These are phyloP conservation scores for Pipistrellus pygmaeus DNA, from an alignment of 2,797 vertebrate species.

Conservation along the genomic window DNA sequence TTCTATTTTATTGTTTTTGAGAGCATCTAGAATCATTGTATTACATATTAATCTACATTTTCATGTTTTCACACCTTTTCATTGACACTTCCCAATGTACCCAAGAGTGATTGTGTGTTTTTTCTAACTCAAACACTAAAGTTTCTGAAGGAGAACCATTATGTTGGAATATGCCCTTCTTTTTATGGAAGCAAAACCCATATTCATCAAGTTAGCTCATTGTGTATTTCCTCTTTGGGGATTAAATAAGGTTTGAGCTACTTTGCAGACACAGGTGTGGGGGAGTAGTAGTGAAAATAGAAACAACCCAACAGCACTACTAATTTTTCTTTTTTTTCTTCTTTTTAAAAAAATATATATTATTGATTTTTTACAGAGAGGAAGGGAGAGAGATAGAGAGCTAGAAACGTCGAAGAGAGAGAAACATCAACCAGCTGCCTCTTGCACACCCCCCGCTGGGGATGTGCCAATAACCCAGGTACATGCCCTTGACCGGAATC, in stretches of 20 bases:
- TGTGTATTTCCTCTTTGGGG: conserved; percentile 33
- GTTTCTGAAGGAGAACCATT: not conserved
- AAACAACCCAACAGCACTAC: not conserved
- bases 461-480: too few species aligned
- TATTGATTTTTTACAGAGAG: too few species aligned
- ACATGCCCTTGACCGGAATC: too few species aligned
- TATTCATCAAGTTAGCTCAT: conserved; percentile 41
- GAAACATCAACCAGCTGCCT: too few species aligned
- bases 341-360: too few species aligned
- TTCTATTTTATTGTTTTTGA: not conserved
- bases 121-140: not conserved
- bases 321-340: not conserved
- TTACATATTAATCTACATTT: not conserved
- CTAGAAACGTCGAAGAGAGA: too few species aligned
- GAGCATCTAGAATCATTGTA: not conserved
- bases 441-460: too few species aligned
- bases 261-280: not conserved
- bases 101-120: not conserved
- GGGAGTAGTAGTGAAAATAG: not conserved
- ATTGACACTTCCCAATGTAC: not conserved
- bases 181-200: conserved; percentile 37
- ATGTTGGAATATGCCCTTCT: not conserved
- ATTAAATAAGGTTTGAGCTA: conserved; percentile 47
- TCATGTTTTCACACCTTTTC: not conserved
- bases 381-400: too few species aligned